phyloP scores from a whole-genome alignment of 2,797 vertebrate genomes.

The Lepilemur ruficaudatus region DNA sequence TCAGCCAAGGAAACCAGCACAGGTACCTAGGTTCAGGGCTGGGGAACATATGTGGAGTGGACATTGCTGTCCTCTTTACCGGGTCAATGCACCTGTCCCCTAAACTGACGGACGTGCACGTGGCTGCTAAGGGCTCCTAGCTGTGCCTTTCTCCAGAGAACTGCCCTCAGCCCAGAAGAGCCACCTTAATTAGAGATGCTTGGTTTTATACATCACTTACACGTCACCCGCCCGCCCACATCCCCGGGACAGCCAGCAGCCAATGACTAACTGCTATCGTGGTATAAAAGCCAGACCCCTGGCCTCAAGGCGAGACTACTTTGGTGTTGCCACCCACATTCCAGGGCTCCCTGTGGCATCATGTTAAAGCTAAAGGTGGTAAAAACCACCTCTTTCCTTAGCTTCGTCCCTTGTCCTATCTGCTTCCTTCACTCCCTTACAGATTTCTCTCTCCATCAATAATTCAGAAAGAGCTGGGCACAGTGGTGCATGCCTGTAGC shows the following conservation, averaged over 20 bases:
- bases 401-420: background rate
- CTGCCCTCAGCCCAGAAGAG: background rate
- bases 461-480: background rate
- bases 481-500: fast-evolving
- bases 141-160: background rate
- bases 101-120: too few relatives aligned
- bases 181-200: background rate
- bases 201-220: background rate
- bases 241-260: background rate
- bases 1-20: fast-evolving
- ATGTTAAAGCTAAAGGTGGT: background rate
- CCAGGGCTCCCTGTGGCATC: background rate
- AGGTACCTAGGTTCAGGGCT: background rate
- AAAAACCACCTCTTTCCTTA: background rate
- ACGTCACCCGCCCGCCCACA: background rate
- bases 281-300: background rate
- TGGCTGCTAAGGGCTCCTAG: background rate
- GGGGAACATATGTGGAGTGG: background rate
- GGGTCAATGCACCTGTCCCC: background rate
- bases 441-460: background rate
- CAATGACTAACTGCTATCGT: fast-evolving
- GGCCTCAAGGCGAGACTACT: background rate
- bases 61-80: background rate
- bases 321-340: fast-evolving
- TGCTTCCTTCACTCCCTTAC: background rate